Base-by-base conservation (phyloP, 2,113 vertebrate species). In the Triplophysa siluroides region DNA sequence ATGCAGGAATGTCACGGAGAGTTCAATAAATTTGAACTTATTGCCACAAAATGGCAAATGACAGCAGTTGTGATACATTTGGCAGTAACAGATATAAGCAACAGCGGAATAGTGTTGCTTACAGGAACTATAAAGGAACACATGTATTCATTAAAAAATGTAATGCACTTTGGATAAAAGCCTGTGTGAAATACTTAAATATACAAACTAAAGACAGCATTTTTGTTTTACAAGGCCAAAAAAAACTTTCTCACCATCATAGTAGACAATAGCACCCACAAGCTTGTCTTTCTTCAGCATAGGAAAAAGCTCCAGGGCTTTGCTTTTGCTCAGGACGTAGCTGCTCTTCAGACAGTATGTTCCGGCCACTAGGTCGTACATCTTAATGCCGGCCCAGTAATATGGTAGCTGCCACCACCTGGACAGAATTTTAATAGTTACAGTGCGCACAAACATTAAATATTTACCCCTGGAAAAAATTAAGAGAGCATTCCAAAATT, bases 371-470 rank as follows among this genome's bases (percentile, higher is more conserved):
- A 99, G 60, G 90, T 99, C 98, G 2, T 99, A 99, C 6, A 99
- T 91, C 87, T 99, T 98, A 77, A 99, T 99, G 47, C 98, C 97
- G 0, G 93, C 82, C 98, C 98, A 99, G 91, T 96, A 99, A 88
- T 99, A 99, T 0, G 98, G 98, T 86, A 99, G 8, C 92, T 99
- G 97, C 98, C 98, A 99, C 97, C 98, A 99, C 64, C 98, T 99
- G 19, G 29, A 41, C 41, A 78, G 13, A 73, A 58, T 5, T 67
- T 19, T 63, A 19, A 41, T 29, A 70, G 21, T 66, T 13, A 56
- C 9, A 9, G 7, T n/a, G 7, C 58, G 16, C 33, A 65, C 10
- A 45, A 38, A 38, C 33, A 38, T 38, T 29, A 4, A 29, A 29
- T 29, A 4, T 29, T 29, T 29, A 29, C 29, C 29, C 29, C 29